These are phyloP conservation scores for Mastacembelus armatus DNA, from an alignment of 2,797 vertebrate genomes.

Conservation along the genomic window DNA sequence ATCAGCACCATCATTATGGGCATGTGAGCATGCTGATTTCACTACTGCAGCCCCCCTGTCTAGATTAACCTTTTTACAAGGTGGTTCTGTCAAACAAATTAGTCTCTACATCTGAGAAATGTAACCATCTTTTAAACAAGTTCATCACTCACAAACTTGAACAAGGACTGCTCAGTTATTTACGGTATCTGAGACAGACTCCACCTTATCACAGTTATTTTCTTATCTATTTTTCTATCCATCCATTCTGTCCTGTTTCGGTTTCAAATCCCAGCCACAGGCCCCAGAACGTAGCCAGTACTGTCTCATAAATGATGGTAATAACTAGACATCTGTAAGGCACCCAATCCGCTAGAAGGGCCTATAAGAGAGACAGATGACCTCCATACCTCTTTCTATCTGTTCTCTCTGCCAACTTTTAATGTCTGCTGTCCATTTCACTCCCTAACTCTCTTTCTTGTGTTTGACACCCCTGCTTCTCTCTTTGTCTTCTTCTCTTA, in stretches of 20 bases:
- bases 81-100: neutral
- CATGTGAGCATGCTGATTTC: neutral
- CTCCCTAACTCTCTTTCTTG: constrained; percentile 32
- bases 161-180: neutral
- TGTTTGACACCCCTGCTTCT: constrained; percentile 47
- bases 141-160: neutral
- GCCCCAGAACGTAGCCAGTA: constrained; percentile 39
- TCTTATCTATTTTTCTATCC: constrained; percentile 23
- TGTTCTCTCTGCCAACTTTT: constrained; percentile 41
- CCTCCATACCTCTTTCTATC: constrained; percentile 43
- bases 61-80: neutral
- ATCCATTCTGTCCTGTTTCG: constrained; percentile 38
- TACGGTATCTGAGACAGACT: neutral
- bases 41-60: neutral
- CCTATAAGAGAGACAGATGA: constrained; percentile 38
- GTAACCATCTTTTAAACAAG: neutral
- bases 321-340: constrained; percentile 55
- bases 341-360: constrained; percentile 28
- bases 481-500: constrained; percentile 52
- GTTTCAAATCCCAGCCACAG: constrained; percentile 38
- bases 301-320: constrained; percentile 52
- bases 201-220: neutral
- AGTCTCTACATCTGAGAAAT: neutral
- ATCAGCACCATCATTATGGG: neutral
- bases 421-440: constrained; percentile 39